Evolutionary conservation across 2,113 vertebrate species (phyloP).

Genomic region (Phrynosoma blainvillii): DNA sequence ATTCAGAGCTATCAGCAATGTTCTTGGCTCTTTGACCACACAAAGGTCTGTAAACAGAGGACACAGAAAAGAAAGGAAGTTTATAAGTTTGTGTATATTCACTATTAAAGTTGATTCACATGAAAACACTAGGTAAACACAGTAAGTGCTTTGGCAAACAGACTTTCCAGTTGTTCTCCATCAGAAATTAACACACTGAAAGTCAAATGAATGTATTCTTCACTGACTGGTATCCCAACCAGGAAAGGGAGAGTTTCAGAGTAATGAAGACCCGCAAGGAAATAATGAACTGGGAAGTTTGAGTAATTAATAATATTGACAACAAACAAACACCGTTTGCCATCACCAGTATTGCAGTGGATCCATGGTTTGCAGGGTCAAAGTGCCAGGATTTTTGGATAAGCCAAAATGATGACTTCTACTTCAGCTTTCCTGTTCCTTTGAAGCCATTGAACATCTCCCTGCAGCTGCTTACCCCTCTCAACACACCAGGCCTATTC

Average conservation of each 20-base stretch:
- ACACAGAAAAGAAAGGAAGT: constrained; percentile 23
- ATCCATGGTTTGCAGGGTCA: no score
- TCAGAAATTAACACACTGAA: constrained; percentile 42
- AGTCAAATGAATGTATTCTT: constrained; percentile 24
- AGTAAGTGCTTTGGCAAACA: constrained; percentile 43
- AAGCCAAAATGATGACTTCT: no score
- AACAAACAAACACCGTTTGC: neutral
- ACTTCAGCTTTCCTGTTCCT: no score
- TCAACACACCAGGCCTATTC: no score
- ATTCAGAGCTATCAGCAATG: constrained; percentile 11
- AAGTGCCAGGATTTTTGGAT: no score
- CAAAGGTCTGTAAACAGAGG: constrained; percentile 38
- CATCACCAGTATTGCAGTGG: neutral
- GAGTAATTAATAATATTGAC: neutral
- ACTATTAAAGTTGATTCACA: constrained; percentile 44
- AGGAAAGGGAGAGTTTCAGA: neutral
- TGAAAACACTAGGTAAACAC: constrained; percentile 46
- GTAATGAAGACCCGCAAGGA: neutral
- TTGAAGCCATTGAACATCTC: no score
- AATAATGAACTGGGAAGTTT: neutral
- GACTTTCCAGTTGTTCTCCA: neutral
- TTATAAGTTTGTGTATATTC: constrained; percentile 11
- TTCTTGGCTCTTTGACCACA: constrained; percentile 23
- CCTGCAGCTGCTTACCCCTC: no score
- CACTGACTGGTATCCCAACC: constrained; percentile 39